phyloP scores from a whole-genome alignment of 2,888 invertebrate genomes.

The Amiota mariae region DNA sequence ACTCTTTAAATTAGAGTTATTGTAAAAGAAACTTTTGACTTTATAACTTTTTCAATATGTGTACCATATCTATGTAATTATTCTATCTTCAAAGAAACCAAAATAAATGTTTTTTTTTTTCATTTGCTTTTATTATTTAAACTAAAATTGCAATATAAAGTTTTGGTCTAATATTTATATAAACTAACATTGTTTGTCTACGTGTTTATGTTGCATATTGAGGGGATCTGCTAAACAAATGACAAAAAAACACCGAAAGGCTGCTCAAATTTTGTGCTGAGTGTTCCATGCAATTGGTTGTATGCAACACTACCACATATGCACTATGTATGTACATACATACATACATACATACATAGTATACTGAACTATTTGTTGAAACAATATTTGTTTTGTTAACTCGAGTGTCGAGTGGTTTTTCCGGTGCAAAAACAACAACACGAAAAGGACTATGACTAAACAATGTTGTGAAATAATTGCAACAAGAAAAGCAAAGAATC shows the following conservation, averaged over 20 bases:
- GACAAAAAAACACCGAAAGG: neutral
- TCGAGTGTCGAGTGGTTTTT: conserved; percentile 49
- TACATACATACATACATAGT: neutral
- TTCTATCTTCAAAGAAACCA: too few relatives aligned
- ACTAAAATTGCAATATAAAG: neutral
- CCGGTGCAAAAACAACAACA: conserved; percentile 15
- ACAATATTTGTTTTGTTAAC: conserved; percentile 51
- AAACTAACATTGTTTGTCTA: conserved; percentile 21
- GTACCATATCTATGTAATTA: too few relatives aligned
- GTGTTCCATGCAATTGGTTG: neutral
- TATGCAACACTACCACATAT: neutral
- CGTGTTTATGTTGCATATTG: conserved; percentile 28
- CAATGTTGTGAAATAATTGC: neutral
- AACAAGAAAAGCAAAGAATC: neutral
- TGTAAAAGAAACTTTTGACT: too few relatives aligned
- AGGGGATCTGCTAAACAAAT: conserved; percentile 17
- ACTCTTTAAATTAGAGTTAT: too few relatives aligned
- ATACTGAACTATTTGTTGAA: conserved; percentile 36
- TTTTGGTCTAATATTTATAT: conserved; percentile 22
- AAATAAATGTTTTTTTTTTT: too few relatives aligned
- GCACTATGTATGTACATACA: too few relatives aligned
- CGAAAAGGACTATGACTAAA: too few relatives aligned
- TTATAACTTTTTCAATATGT: too few relatives aligned
- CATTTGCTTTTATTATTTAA: too few relatives aligned
- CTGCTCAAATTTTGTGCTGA: neutral